Evolutionary conservation across 2,797 vertebrate species (phyloP).

Genomic region (Acanthopagrus latus): DNA sequence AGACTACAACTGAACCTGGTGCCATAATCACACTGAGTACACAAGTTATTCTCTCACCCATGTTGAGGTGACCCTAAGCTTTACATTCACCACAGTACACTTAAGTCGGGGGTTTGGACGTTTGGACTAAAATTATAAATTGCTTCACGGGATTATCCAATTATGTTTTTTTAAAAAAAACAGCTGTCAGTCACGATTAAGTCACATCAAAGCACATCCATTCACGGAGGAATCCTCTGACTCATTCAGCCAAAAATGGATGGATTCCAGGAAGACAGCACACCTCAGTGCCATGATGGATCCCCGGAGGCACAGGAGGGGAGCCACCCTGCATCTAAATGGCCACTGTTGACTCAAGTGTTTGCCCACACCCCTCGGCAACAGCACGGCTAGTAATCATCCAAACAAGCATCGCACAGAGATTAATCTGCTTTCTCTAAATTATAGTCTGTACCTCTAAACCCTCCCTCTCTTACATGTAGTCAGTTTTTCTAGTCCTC

Average conservation of each 20-base stretch:
- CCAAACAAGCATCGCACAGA: neutral
- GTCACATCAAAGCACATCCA: constrained; percentile 59
- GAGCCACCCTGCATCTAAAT: constrained; percentile 13
- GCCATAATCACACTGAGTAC: constrained; percentile 31
- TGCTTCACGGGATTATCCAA: constrained; percentile 60
- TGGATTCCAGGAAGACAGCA: constrained; percentile 46
- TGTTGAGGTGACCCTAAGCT: constrained; percentile 47
- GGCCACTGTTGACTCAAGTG: constrained; percentile 37
- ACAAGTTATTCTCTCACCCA: constrained; percentile 44
- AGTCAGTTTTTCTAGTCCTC: neutral
- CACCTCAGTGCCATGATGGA: constrained; percentile 37
- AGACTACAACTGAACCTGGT: constrained; percentile 48
- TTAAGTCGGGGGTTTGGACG: constrained; percentile 43
- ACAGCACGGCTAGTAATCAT: constrained; percentile 13
- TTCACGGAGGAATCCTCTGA: constrained; percentile 51
- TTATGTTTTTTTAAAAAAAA: constrained; percentile 34
- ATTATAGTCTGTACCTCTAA: neutral
- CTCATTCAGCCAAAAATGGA: constrained; percentile 57
- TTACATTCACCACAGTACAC: constrained; percentile 37
- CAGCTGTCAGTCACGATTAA: constrained; percentile 66
- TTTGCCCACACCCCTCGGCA: constrained; percentile 35
- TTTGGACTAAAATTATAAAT: constrained; percentile 52
- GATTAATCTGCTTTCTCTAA: constrained; percentile 13
- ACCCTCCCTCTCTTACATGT: neutral
- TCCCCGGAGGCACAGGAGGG: constrained; percentile 40